Percentiles rank a stretch among this genome's conserved stretches.
phyloP scores from a whole-genome alignment of 2,797 vertebrate genomes.

The Pseudopleuronectes americanus region DNA sequence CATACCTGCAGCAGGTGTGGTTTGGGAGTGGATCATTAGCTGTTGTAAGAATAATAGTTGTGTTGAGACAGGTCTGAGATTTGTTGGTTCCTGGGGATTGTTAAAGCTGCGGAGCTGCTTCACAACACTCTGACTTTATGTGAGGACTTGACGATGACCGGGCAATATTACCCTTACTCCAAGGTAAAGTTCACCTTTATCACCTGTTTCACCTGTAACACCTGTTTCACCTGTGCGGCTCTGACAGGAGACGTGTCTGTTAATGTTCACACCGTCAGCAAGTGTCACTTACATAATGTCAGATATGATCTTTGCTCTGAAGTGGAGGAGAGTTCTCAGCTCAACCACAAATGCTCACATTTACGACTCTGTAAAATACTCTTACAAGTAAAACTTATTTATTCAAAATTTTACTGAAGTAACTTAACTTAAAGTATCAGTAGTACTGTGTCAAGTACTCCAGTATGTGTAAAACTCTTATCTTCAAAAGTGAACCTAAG shows the following conservation, averaged over 20 bases:
- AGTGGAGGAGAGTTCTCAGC: background rate
- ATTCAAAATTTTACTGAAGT: too few species aligned
- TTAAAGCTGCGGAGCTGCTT: background rate
- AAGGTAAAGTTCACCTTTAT: conserved; percentile 67
- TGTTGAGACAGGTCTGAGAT: conserved; percentile 66
- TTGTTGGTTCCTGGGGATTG: conserved; percentile 7
- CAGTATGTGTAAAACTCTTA: background rate
- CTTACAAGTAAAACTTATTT: too few species aligned
- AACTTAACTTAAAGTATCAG: background rate
- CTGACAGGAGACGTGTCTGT: background rate
- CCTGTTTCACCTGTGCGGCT: too few species aligned
- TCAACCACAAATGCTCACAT: background rate
- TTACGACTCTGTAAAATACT: background rate
- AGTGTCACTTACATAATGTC: background rate
- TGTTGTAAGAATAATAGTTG: conserved; percentile 58
- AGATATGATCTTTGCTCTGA: background rate
- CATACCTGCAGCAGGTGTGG: conserved; percentile 83
- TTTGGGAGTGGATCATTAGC: conserved; percentile 72
- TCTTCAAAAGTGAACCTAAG: background rate
- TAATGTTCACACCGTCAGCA: background rate
- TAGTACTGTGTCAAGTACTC: background rate
- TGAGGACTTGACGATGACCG: conserved; percentile 44
- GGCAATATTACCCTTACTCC: conserved; percentile 66
- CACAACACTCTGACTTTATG: too few species aligned
- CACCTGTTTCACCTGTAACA: too few species aligned